Conservation (phyloP, 2,888 invertebrate species). For the Crioceris asparagi region DNA sequence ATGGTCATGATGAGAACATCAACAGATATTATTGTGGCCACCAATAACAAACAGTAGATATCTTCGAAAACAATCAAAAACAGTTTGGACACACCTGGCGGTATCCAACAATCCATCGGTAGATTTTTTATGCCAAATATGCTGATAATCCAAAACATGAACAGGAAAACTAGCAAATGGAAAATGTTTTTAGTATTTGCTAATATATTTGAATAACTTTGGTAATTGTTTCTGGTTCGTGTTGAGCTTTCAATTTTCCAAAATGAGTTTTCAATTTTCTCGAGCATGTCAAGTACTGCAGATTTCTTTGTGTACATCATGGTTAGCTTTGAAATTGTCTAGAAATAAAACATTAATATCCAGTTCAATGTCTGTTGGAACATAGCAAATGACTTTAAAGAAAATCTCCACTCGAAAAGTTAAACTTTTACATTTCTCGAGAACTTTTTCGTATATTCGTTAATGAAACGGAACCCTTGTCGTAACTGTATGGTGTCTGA, state of each 20-base stretch:
- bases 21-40: neutral
- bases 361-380: neutral
- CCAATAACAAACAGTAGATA: neutral
- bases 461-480: too few species aligned
- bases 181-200: neutral
- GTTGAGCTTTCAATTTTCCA: neutral
- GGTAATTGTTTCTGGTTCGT: neutral
- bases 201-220: neutral
- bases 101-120: constrained; percentile 1
- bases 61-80: neutral
- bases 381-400: neutral
- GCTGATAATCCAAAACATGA: constrained; percentile 1
- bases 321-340: neutral
- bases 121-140: neutral
- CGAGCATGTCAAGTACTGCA: neutral
- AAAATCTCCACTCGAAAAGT: too few species aligned
- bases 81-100: neutral
- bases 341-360: neutral
- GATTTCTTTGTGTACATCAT: constrained; percentile 2
- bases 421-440: too few species aligned
- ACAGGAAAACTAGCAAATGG: neutral
- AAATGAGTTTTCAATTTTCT: neutral
- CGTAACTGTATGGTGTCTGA: too few species aligned
- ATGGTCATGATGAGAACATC: constrained; percentile 1
- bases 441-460: too few species aligned